Evolutionary conservation across 2,797 vertebrate species (phyloP), one percentile per base, ranked within the genome.

Genomic region (Hippopotamyrus pictus): DNA sequence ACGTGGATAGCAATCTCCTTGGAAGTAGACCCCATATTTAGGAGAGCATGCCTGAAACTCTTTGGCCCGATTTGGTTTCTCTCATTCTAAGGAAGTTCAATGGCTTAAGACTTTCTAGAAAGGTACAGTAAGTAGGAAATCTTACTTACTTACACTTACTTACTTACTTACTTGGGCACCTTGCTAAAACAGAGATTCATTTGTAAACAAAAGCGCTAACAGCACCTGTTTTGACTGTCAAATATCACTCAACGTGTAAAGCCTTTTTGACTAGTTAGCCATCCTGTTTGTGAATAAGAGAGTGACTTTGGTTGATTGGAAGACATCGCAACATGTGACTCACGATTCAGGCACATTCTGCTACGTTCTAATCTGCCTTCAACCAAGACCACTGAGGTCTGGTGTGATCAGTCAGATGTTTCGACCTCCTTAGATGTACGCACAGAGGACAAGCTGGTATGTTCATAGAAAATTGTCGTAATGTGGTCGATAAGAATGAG

Each of bases 41-140:
- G 14, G 9, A 29, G 6, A 54, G 22, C 7, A n/a, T 19, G 53
- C 8, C 25, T 65, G 8, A 86, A 46, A 84, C n/a, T 22, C 25
- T 86, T 86, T 86, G 84, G 57, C 54, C n/a, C 3, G 3, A 88
- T 44, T 44, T 22, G 1, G 54, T 46, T 22, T 88, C 6, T 46
- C 57, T 22, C 44, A 25, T n/a, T 48, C n/a, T 83, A 5, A 48
- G 48, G 17, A 79, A n/a, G 73, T 44, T 44, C 73, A 44, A 79
- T 44, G 37, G 1, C 73, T 44, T 44, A 93, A 92, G 90, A 90
- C 91, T 92, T 90, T 94, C 91, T 90, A 92, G 91, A 92, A 94
- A 93, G 92, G 90, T n/a, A n/a, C n/a, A n/a, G 88, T 92, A 92
- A 93, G 90, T 91, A 92, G 2, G 25, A 53, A n/a, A n/a, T 51